Percentiles rank a stretch among this genome's conserved stretches.
These are phyloP conservation scores for Autographa pulchrina DNA, from an alignment of 2,888 invertebrate species.

Conservation along the genomic window DNA sequence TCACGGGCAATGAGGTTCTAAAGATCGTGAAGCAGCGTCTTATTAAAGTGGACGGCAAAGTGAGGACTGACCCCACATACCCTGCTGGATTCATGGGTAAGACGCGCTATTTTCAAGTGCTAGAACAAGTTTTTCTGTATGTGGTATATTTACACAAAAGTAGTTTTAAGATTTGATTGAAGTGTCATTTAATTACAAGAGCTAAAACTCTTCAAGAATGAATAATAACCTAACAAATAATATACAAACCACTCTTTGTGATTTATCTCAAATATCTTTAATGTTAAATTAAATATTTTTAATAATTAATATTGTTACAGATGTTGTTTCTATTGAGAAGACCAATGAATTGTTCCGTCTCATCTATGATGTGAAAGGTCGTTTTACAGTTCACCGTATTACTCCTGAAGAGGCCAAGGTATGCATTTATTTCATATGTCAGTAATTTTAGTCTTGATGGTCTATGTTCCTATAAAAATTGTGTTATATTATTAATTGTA, in stretches of 20 bases:
- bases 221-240: no score
- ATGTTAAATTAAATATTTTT: no score
- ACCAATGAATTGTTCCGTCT: conserved; percentile 99
- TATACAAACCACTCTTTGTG: no score
- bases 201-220: no score
- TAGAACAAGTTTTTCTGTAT: not conserved
- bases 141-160: no score
- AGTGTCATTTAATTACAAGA: no score
- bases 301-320: conserved; percentile 88
- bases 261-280: not conserved
- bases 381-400: conserved; percentile 99
- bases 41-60: conserved; percentile 99
- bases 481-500: no score
- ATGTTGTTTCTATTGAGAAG: conserved; percentile 99
- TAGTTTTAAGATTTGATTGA: no score
- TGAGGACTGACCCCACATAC: conserved; percentile 98
- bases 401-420: conserved; percentile 99
- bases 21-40: conserved; percentile 99
- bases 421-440: not conserved
- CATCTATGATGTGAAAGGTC: conserved; percentile 99
- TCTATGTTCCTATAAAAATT: no score
- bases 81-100: conserved; percentile 99
- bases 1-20: conserved; percentile 98
- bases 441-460: no score
- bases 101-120: conserved; percentile 60